These are phyloP conservation scores for Diarsia mendica DNA, from an alignment of 2,888 invertebrate species.

Conservation along the genomic window DNA sequence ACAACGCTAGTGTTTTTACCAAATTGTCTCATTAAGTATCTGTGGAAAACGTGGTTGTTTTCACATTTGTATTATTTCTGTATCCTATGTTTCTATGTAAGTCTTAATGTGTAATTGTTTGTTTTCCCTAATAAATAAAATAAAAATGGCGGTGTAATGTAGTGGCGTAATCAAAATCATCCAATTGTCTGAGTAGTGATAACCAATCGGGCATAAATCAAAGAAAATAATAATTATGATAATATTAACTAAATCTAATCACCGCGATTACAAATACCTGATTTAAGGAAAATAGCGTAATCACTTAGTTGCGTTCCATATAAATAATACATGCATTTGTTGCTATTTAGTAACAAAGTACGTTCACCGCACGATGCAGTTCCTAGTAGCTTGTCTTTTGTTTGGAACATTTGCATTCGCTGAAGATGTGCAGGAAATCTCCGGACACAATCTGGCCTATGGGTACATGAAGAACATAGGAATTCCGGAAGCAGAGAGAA, in stretches of 20 bases:
- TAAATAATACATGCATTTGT: background rate
- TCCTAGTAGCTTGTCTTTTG: slow-evolving; percentile 59
- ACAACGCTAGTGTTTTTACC: no score
- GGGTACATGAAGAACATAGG: slow-evolving; percentile 75
- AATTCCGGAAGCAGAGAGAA: slow-evolving; percentile 73
- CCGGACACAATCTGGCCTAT: slow-evolving; percentile 63
- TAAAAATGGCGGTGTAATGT: no score
- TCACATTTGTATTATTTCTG: no score
- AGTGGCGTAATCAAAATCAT: slow-evolving; percentile 10
- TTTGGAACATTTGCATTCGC: slow-evolving; percentile 65
- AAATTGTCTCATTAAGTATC: no score
- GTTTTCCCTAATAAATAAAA: no score
- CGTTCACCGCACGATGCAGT: slow-evolving; percentile 54
- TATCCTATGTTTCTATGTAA: no score
- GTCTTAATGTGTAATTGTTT: no score
- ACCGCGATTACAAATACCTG: slow-evolving; percentile 5
- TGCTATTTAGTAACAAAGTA: background rate
- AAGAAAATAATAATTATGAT: slow-evolving; percentile 22
- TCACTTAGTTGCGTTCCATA: slow-evolving; percentile 1
- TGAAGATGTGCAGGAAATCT: slow-evolving; percentile 47
- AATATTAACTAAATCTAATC: slow-evolving; percentile 14
- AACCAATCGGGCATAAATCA: slow-evolving; percentile 1
- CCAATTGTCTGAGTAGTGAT: slow-evolving; percentile 5
- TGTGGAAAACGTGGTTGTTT: no score
- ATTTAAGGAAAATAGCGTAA: background rate